Base-by-base conservation (phyloP, 2,797 vertebrate species). In the Anolis apletophallus region DNA sequence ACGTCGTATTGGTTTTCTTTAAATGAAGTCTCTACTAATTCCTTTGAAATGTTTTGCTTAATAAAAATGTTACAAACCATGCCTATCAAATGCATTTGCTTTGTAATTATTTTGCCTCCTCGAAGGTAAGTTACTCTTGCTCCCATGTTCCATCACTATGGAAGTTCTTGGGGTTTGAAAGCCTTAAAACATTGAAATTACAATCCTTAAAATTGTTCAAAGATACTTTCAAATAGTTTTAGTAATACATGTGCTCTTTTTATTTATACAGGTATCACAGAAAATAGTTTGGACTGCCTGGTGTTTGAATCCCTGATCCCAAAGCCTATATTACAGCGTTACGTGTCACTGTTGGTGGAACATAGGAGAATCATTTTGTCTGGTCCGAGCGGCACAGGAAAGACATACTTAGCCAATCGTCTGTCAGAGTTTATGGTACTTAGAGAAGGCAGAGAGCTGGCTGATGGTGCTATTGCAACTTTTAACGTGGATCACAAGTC, bases 401-500 rank as follows among this genome's bases (percentile, higher is more conserved):
- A 99, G 89, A 99, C 98, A 3, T 98, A 98, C 94, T 96, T 99
- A 90, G 98, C 99, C 90, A 98, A 98, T 92, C 97, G 97, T 59
- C 97, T 99, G 9, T 98, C 97, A 0, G 98, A 97, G 89, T 97
- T 98, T 85, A 94, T 99, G 94, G 97, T 98, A 50, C 97, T 97
- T 71, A 94, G 96, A 32, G 98, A 98, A 94, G 98, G 98, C 32
- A 96, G 97, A 85, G 96, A 97, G 59, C 90, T 97, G 92, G 96
- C 96, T 0, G 97, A 98, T 0, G 96, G 97, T 16, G 91, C 97
- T 61, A 96, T 99, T 0, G 97, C 98, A 90, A 99, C 98, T 52
- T 99, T 99, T 94, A 99, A 98, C 0, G 98, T 99, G 69, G 98
- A 99, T 94, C 98, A 99, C 92, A 99, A 99, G 94, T 99, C 99